phyloP scores from a whole-genome alignment of 92 coral and sea anemone species.

The Siderastrea radians region DNA sequence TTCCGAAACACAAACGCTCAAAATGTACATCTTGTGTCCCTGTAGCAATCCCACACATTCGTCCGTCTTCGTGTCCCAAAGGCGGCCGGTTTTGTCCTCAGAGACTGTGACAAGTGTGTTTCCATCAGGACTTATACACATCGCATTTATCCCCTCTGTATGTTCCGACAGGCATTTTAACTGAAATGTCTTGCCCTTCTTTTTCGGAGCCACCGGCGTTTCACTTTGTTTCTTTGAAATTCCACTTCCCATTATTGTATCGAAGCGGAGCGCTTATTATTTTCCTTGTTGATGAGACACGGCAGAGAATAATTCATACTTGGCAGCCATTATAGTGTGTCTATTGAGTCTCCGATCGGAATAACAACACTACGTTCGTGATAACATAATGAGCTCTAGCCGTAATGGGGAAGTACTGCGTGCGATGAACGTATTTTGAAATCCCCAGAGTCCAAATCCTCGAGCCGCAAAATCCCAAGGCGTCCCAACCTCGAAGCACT shows the following conservation, averaged over 20 bases:
- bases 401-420: not conserved
- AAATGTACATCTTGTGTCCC: slow-evolving; percentile 89
- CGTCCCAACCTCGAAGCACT: not conserved
- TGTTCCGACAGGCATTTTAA: slow-evolving; percentile 78
- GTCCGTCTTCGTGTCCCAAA: slow-evolving; percentile 95
- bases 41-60: slow-evolving; percentile 81
- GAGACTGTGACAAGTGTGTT: slow-evolving; percentile 88
- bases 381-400: not conserved
- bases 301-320: slow-evolving; percentile 19
- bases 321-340: slow-evolving; percentile 27
- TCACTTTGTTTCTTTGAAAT: slow-evolving; percentile 76
- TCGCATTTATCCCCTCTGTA: slow-evolving; percentile 80
- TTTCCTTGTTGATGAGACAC: slow-evolving; percentile 25
- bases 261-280: slow-evolving; percentile 33
- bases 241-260: slow-evolving; percentile 90
- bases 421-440: not conserved
- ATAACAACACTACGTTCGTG: not conserved
- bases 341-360: slow-evolving; percentile 21
- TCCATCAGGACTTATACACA: slow-evolving; percentile 88
- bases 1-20: slow-evolving; percentile 87
- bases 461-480: slow-evolving; percentile 2
- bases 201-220: slow-evolving; percentile 51
- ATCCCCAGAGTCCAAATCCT: slow-evolving; percentile 7
- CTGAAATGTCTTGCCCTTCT: slow-evolving; percentile 74
- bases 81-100: slow-evolving; percentile 94